phyloP scores from a whole-genome alignment of 2,888 invertebrate genomes.

The Blastobasis adustella region DNA sequence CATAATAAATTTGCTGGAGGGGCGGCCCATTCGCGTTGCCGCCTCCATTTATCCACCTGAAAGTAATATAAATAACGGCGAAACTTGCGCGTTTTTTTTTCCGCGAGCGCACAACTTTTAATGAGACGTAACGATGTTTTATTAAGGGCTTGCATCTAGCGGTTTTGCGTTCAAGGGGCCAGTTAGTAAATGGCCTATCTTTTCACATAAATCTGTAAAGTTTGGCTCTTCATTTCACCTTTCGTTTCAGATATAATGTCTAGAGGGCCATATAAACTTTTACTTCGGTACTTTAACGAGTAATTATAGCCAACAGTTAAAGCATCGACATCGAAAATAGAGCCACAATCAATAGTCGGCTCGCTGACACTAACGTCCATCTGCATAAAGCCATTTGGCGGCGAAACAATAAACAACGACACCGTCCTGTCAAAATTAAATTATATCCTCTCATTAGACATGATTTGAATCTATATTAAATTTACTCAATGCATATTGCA shows the following conservation, averaged over 20 bases:
- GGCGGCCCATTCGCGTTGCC: slow-evolving; percentile 18
- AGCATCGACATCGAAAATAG: too few species aligned
- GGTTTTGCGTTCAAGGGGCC: not conserved
- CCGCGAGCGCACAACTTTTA: slow-evolving; percentile 21
- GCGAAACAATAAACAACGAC: too few species aligned
- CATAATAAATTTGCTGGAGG: slow-evolving; percentile 47
- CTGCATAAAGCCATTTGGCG: too few species aligned
- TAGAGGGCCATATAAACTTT: too few species aligned
- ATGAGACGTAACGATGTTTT: slow-evolving; percentile 9
- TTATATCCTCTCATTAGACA: not conserved
- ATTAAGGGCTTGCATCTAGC: slow-evolving; percentile 3
- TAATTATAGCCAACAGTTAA: too few species aligned
- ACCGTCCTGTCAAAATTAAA: too few species aligned
- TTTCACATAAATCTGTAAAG: too few species aligned
- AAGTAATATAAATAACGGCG: slow-evolving; percentile 48
- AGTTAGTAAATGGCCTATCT: not conserved
- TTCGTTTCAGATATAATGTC: too few species aligned
- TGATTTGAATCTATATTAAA: slow-evolving; percentile 8
- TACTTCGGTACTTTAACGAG: too few species aligned
- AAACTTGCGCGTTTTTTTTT: slow-evolving; percentile 31
- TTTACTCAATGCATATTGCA: slow-evolving; percentile 17
- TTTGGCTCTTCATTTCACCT: too few species aligned
- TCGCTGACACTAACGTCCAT: too few species aligned
- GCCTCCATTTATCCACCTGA: slow-evolving; percentile 42
- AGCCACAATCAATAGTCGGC: too few species aligned